Conservation (phyloP, 2,888 invertebrate genomes). For the Scaptomyza flava region DNA sequence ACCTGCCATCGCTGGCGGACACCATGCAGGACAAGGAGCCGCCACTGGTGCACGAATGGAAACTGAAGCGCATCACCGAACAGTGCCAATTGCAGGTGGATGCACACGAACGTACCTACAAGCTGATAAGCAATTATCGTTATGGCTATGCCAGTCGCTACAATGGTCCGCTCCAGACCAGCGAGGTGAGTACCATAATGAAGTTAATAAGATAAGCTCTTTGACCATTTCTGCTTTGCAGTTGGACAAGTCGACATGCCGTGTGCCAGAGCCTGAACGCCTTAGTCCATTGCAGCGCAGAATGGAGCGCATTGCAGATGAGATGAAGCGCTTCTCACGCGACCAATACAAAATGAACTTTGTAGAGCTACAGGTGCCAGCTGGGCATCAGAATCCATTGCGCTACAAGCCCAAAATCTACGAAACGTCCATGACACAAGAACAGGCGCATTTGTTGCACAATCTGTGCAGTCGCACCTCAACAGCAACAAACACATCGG, state of each 20-base stretch:
- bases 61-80: slow-evolving; percentile 80
- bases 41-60: slow-evolving; percentile 59
- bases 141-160: slow-evolving; percentile 80
- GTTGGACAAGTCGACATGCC: slow-evolving; percentile 62
- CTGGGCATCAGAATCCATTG: slow-evolving; percentile 82
- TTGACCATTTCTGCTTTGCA: slow-evolving; percentile 32
- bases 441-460: slow-evolving; percentile 77
- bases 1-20: slow-evolving; percentile 40
- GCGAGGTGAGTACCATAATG: slow-evolving; percentile 45
- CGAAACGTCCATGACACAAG: slow-evolving; percentile 72
- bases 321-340: slow-evolving; percentile 77
- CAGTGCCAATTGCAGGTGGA: slow-evolving; percentile 80
- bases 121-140: slow-evolving; percentile 69
- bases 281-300: slow-evolving; percentile 77
- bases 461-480: slow-evolving; percentile 68
- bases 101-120: slow-evolving; percentile 52
- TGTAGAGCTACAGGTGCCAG: slow-evolving; percentile 82
- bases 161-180: slow-evolving; percentile 59
- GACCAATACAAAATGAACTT: slow-evolving; percentile 83
- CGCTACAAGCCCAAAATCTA: slow-evolving; percentile 74
- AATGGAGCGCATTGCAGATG: slow-evolving; percentile 78
- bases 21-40: slow-evolving; percentile 41
- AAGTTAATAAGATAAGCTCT: background rate
- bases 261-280: slow-evolving; percentile 73
- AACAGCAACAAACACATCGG: slow-evolving; percentile 7